phyloP scores from a whole-genome alignment of 2,797 vertebrate species.

The Limosa lapponica region DNA sequence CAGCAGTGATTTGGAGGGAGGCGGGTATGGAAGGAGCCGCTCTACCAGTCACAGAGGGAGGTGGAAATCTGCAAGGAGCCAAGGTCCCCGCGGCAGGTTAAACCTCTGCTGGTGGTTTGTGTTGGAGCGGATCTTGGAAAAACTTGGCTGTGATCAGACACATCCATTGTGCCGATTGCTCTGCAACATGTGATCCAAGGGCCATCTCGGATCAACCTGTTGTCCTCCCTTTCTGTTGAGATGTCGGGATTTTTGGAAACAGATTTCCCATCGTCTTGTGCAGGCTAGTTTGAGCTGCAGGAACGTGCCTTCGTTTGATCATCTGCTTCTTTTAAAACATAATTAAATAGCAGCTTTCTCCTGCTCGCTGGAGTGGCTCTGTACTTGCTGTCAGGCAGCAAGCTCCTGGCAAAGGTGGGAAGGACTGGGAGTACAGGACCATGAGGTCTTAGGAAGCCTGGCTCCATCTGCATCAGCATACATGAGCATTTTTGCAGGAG shows the following conservation, averaged over 20 bases:
- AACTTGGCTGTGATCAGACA: neutral
- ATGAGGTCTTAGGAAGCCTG: neutral
- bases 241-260: neutral
- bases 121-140: neutral
- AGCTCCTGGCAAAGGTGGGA: neutral
- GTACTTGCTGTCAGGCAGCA: neutral
- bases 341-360: neutral
- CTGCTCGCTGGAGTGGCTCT: neutral
- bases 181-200: accelerated
- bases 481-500: neutral
- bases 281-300: neutral
- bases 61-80: neutral
- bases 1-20: neutral
- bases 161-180: neutral
- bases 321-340: neutral
- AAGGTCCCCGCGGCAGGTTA: neutral
- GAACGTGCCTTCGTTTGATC: neutral
- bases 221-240: neutral
- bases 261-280: accelerated
- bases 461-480: neutral
- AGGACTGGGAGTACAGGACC: neutral
- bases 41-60: neutral
- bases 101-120: neutral
- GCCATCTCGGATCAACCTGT: accelerated
- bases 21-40: neutral